Evolutionary conservation across 2,888 invertebrate species (phyloP).

Genomic region (Diplolepis rosae): DNA sequence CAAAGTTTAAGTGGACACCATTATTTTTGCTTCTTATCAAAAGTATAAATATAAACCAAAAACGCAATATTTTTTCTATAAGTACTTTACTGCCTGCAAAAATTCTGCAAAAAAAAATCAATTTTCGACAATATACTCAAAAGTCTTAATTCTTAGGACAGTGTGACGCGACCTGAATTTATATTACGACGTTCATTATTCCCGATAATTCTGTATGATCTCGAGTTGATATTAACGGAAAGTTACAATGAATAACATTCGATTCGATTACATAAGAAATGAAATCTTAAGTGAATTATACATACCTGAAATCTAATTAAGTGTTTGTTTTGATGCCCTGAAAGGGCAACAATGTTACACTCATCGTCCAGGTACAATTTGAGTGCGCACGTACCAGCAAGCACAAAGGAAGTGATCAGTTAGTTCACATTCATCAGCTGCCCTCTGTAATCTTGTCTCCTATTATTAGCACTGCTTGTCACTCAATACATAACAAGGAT

Average conservation of each 20-base stretch:
- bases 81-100: no score
- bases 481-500: background rate
- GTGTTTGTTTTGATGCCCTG: conserved; percentile 10
- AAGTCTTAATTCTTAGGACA: background rate
- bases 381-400: conserved; percentile 13
- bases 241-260: background rate
- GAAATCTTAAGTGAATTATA: background rate
- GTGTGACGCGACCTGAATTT: background rate
- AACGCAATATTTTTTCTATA: no score
- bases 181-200: background rate
- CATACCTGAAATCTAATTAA: background rate
- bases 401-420: background rate
- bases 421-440: conserved; percentile 27
- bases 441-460: conserved; percentile 16
- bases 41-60: no score
- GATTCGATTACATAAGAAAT: background rate
- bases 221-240: background rate
- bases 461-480: background rate
- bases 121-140: no score
- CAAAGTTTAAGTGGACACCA: no score
- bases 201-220: background rate
- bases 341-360: background rate
- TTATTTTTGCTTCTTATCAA: no score
- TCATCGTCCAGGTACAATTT: background rate
- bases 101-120: no score